Evolutionary conservation across 2,797 vertebrate species (phyloP), one percentile per base, ranked within the genome.

Genomic region (Ctenochaetus hawaiiensis): DNA sequence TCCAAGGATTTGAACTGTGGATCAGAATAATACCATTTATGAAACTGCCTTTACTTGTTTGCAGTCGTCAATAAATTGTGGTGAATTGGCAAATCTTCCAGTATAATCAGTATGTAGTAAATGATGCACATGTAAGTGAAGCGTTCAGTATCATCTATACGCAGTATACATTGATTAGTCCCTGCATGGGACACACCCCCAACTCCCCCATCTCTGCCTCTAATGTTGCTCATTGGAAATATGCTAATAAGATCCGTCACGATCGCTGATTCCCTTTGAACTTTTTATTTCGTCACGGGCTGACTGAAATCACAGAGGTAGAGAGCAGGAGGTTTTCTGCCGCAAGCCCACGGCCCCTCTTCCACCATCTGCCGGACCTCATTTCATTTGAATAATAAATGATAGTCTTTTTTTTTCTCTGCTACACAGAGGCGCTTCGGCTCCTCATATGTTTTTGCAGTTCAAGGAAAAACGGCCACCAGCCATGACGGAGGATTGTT

Each of bases 221-320:
- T 75, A 92, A 89, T 87, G 79, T 94, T 93, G 92, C 95, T 97
- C 96, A 96, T 96, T 96, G 95, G 96, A 96, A 96, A 96, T 97
- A 98, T 98, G 97, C 95, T 97, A 98, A 97, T 96, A 93, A 94
- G 87, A 95, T 92, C 95, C 89, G 67, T 96, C 96, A 95, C 95
- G 94, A 98, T 97, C 93, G 94, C 96, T 95, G 96, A 96, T 96
- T 98, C 97, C 95, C 96, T 97, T 97, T 97, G 96, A 97, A 96
- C 93, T 97, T 93, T 86, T 95, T 96, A 96, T 96, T 96, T 95
- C 93, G 95, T 96, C 94, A 94, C 94, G 94, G 96, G 94, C 92
- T 93, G 95, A 95, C 93, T 93, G 85, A 87, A 97, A 96, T 95
- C 96, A 95, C 95, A 96, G 96, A 95, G 93, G 94, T 96, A 95